Percentiles rank a stretch among this genome's conserved stretches.
Evolutionary conservation across 1,140 invertebrate genomes (phyloP).

Genomic region (Phymorhynchus buccinoides): DNA sequence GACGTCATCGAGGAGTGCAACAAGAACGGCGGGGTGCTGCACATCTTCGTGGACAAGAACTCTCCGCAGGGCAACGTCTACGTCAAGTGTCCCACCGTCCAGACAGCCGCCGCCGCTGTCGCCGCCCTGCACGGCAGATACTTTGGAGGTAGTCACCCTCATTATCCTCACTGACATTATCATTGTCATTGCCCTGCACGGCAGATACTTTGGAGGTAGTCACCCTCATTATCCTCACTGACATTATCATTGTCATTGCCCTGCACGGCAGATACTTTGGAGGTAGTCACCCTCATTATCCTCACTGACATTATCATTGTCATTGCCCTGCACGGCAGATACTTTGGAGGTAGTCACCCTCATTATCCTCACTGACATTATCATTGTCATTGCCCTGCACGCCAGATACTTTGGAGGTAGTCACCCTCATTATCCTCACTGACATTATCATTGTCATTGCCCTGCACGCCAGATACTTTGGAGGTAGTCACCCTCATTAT

Average conservation of each 20-base stretch:
- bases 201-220: constrained; percentile 95
- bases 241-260: constrained; percentile 95
- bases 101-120: constrained; percentile 95
- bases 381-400: no score
- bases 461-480: constrained; percentile 99
- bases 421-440: no score
- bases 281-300: constrained; percentile 91
- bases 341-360: constrained; percentile 95
- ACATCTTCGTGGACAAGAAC: constrained; percentile 96
- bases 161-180: constrained; percentile 95
- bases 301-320: constrained; percentile 96
- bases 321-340: constrained; percentile 96
- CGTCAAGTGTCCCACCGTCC: constrained; percentile 97
- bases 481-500: no score
- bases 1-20: constrained; percentile 99
- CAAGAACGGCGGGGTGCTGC: constrained; percentile 96
- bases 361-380: no score
- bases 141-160: constrained; percentile 95
- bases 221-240: constrained; percentile 95
- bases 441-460: no score
- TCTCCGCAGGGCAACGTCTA: constrained; percentile 98
- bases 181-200: constrained; percentile 97
- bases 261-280: constrained; percentile 99
- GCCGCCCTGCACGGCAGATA: constrained; percentile 97
- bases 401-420: constrained; percentile 96